A percentile compares a stretch with the other conserved stretches of the same genome.
Conservation (phyloP, 2,888 invertebrate genomes). For the Caenorhabditis parvicauda region DNA sequence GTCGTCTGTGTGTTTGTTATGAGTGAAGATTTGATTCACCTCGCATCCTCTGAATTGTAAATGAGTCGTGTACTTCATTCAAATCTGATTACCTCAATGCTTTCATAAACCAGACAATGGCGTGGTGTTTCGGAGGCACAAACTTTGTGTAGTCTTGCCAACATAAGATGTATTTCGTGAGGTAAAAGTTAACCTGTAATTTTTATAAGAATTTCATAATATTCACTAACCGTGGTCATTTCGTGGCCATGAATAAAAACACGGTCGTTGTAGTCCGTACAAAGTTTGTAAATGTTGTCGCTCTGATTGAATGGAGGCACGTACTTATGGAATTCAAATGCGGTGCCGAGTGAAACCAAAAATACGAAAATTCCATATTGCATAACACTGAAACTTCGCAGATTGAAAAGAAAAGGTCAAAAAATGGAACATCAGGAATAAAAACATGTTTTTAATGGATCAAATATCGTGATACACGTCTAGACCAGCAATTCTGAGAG, state of each 20-base stretch:
- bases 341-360: constrained; percentile 4
- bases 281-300: constrained; percentile 29
- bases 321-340: constrained; percentile 27
- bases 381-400: too few species aligned
- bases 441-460: too few species aligned
- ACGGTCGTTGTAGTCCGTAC: constrained; percentile 37
- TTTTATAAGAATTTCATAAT: neutral
- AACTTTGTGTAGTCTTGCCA: constrained; percentile 28
- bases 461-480: too few species aligned
- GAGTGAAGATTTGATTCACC: constrained; percentile 41
- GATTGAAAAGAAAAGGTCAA: constrained; percentile 6
- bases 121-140: constrained; percentile 29
- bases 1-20: constrained; percentile 28
- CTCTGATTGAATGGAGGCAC: constrained; percentile 38
- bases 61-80: neutral
- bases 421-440: neutral
- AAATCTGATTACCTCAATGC: constrained; percentile 25
- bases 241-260: constrained; percentile 17
- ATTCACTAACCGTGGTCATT: neutral
- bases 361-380: constrained; percentile 17
- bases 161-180: constrained; percentile 37
- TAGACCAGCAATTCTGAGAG: too few species aligned
- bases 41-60: constrained; percentile 43
- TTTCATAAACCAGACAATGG: constrained; percentile 42
- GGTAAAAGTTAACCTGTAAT: constrained; percentile 31